Base-by-base conservation (phyloP, 2,797 vertebrate species). In the Phoxinus dragarum region DNA sequence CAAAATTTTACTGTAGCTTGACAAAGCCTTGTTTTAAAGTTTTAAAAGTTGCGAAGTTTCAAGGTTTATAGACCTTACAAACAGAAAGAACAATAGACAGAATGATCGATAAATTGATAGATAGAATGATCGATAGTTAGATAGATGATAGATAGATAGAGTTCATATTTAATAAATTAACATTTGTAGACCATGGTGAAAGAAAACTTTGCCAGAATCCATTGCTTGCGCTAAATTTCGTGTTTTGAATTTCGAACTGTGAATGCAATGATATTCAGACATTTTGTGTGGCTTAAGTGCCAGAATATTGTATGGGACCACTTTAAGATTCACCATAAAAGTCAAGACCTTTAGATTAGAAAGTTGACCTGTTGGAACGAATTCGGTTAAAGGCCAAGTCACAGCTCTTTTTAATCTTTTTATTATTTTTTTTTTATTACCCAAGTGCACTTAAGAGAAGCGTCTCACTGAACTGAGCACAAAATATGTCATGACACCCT, bases 261-360 rank as follows among this genome's bases (percentile, higher is more conserved):
- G 27, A 71, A 56, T 56, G 67, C n/a, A 44, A 44, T 59, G 10
- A 82, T 40, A 61, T 42, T 38, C 49, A 82, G 19, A 23, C 49
- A 31, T 52, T 68, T 73, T 61, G 69, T 21, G 68, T 8, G 36
- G 71, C 4, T 74, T 38, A 56, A 82, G 56, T 27, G 40, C 74
- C 21, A 23, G 75, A 64, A 74, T 74, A 75, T 16, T 75, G 74
- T 5, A 75, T 31, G 16, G 34, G 34, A 14, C 44, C 44, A 84
- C 34, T 42, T 54, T 78, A 59, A 78, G 38, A 19, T 68, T 59
- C 49, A 78, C 64, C 64, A 69, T 56, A 78, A 69, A 67, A 10
- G 17, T 42, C 74, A 84, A 77, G 44, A 84, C 42, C 64, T 54
- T 36, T 76, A 66, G 64, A 84, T 84, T 78, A 69, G 74, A 69